Evolutionary conservation across 2,113 vertebrate genomes (phyloP).

Genomic region (Xyrauchen texanus): DNA sequence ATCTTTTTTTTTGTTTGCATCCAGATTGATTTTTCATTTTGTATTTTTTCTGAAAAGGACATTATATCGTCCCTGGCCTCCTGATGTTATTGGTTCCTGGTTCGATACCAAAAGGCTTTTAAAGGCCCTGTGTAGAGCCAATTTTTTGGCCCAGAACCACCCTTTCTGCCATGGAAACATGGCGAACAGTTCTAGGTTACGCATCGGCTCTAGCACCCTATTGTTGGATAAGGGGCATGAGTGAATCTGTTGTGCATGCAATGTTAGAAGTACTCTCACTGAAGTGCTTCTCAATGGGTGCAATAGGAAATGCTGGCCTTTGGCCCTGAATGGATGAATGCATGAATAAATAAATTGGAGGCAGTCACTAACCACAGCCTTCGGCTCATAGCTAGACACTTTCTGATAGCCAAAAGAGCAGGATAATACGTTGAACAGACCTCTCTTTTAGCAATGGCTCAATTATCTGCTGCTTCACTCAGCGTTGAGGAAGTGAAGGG

Average conservation of each 20-base stretch:
- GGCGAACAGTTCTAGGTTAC: too few relatives aligned
- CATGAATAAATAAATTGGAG: constrained; percentile 40
- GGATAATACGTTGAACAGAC: constrained; percentile 46
- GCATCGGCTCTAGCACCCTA: too few relatives aligned
- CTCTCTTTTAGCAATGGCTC: constrained; percentile 19
- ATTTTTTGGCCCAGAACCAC: too few relatives aligned
- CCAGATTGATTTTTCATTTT: too few relatives aligned
- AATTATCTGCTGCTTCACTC: constrained; percentile 56
- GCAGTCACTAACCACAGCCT: constrained; percentile 14
- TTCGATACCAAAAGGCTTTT: too few relatives aligned
- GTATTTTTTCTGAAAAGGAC: too few relatives aligned
- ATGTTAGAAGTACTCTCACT: constrained; percentile 45
- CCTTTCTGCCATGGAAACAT: too few relatives aligned
- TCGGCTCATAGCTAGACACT: background rate
- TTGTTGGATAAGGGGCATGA: background rate
- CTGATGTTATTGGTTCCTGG: too few relatives aligned
- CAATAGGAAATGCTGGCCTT: constrained; percentile 32
- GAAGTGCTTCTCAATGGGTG: constrained; percentile 32
- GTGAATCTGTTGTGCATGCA: constrained; percentile 45
- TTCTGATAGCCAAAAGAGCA: constrained; percentile 23
- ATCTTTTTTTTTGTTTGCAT: too few relatives aligned
- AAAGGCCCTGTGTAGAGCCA: too few relatives aligned
- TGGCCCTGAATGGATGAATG: constrained; percentile 32
- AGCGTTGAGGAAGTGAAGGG: constrained; percentile 52
- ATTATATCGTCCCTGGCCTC: too few relatives aligned